Base-by-base conservation (phyloP, 2,888 invertebrate genomes). In the Dinocampus coccinellae region DNA sequence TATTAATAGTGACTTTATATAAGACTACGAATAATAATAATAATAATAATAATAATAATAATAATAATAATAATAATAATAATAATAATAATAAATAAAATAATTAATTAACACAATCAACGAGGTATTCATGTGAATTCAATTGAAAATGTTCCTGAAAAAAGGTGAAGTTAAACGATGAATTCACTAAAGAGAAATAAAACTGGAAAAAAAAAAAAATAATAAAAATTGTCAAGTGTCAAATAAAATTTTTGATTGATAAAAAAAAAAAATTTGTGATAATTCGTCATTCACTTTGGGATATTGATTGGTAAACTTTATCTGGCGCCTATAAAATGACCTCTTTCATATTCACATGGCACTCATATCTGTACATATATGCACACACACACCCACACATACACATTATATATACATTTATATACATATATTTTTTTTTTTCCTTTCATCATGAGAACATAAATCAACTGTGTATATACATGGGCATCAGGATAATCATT, bases 101-200 rank as follows among this genome's bases (percentile, higher is more conserved):
- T n/a, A n/a, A n/a, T n/a, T n/a, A n/a, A n/a, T n/a, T n/a, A 6
- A 58, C 20, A 34, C 13, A 34, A 34, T 58, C 58, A 20, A 34
- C 34, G 66, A 66, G 42, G 66, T 57, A 66, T 66, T 66, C 57
- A 66, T 66, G 66, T 58, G 66, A 66, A 66, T 66, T 34, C 58
- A 24, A 58, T 57, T 42, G 58, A 58, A 66, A 39, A 57, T 66
- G 66, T 66, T 29, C 57, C 57, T 66, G 66, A 66, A 66, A 58
- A 58, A 58, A 58, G 42, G 33, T 29, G n/a, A n/a, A n/a, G n/a
- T n/a, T n/a, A n/a, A n/a, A n/a, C n/a, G n/a, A n/a, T n/a, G n/a
- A n/a, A n/a, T n/a, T n/a, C n/a, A n/a, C n/a, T 29, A 7, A 29
- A 7, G 7, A 29, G 7, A 4, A 29, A 29, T 29, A 29, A 29